These are phyloP conservation scores for Ptilonorhynchus violaceus DNA, from an alignment of 2,113 vertebrate genomes.

Conservation along the genomic window DNA sequence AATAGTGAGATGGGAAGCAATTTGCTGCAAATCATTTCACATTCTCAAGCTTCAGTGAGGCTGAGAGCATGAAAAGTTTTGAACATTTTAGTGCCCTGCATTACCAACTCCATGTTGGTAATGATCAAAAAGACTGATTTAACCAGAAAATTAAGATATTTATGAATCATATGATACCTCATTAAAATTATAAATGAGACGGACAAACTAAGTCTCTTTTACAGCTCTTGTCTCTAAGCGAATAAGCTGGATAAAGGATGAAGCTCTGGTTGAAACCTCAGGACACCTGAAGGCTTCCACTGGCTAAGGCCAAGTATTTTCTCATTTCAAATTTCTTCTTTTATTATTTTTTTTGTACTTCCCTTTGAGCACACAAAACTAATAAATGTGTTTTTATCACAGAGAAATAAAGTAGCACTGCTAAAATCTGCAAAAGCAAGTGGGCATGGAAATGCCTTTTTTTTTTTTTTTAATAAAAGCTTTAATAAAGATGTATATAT, in stretches of 20 bases:
- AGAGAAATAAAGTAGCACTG: neutral
- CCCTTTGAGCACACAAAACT: neutral
- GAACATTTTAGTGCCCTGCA: neutral
- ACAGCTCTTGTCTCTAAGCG: neutral
- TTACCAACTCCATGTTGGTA: neutral
- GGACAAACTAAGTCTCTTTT: neutral
- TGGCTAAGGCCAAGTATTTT: neutral
- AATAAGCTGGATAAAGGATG: neutral
- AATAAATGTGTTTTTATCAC: neutral
- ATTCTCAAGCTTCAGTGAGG: neutral
- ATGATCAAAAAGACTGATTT: neutral
- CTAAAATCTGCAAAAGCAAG: neutral
- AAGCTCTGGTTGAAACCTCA: neutral
- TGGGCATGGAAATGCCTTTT: neutral
- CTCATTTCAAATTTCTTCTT: neutral
- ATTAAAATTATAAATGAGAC: neutral
- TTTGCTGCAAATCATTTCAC: neutral
- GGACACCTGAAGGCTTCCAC: neutral
- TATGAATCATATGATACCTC: neutral
- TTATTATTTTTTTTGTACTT: neutral
- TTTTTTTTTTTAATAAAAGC: neutral
- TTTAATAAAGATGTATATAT: slow-evolving; percentile 2
- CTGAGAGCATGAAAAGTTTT: neutral
- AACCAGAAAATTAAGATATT: neutral
- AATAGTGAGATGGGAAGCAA: neutral